Conservation (phyloP, 2,113 vertebrate genomes). For the Cololabis saira region DNA sequence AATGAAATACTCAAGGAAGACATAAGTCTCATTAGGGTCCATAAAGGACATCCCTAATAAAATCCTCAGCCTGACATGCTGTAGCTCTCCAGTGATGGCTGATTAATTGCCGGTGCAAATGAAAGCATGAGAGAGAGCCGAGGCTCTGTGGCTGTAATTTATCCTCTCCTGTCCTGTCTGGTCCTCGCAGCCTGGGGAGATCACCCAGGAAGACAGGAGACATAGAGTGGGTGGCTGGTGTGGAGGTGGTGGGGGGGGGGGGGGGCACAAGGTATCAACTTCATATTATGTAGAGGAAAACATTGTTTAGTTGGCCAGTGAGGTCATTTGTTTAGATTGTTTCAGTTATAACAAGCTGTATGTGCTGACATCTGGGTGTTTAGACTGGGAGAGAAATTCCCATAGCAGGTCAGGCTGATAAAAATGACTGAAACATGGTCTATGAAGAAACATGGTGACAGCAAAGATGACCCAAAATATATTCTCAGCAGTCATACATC, state of each 20-base stretch:
- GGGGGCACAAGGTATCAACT: slow-evolving; percentile 15
- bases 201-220: slow-evolving; percentile 65
- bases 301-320: slow-evolving; percentile 55
- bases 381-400: slow-evolving; percentile 38
- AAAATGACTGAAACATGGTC: slow-evolving; percentile 55
- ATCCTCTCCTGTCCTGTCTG: slow-evolving; percentile 78
- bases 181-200: slow-evolving; percentile 74
- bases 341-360: slow-evolving; percentile 58
- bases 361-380: slow-evolving; percentile 57
- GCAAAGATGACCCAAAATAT: slow-evolving; percentile 73
- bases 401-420: slow-evolving; percentile 61
- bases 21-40: slow-evolving; percentile 84
- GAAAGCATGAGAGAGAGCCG: slow-evolving; percentile 77
- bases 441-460: slow-evolving; percentile 54
- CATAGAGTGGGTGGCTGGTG: slow-evolving; percentile 46
- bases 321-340: slow-evolving; percentile 68
- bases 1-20: slow-evolving; percentile 84
- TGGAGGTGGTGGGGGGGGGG: neutral
- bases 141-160: slow-evolving; percentile 75
- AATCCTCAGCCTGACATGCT: slow-evolving; percentile 81
- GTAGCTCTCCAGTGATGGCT: slow-evolving; percentile 82
- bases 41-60: slow-evolving; percentile 84
- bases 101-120: slow-evolving; percentile 84
- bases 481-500: slow-evolving; percentile 70
- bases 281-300: slow-evolving; percentile 55